phyloP scores from a whole-genome alignment of 2,797 vertebrate species.

The Spinus olivaceus region DNA sequence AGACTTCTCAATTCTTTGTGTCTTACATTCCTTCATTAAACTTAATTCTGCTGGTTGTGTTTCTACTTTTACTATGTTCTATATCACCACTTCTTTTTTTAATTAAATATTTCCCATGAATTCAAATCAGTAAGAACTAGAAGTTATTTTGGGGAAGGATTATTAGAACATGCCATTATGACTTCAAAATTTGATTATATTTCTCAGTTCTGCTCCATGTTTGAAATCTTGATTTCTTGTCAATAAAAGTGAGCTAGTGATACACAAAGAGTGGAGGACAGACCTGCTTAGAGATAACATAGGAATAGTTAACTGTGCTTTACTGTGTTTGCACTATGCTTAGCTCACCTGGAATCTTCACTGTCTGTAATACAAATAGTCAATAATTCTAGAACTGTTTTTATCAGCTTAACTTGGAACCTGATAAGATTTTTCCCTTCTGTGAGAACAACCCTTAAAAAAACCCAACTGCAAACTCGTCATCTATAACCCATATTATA shows the following conservation, averaged over 20 bases:
- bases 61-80: slow-evolving; percentile 10
- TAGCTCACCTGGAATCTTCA: neutral
- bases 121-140: neutral
- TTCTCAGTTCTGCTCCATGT: neutral
- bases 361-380: neutral
- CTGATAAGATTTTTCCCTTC: neutral
- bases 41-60: neutral
- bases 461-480: neutral
- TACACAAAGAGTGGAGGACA: neutral
- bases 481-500: neutral
- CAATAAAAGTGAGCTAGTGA: neutral
- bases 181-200: neutral
- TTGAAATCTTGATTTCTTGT: neutral
- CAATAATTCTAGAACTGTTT: neutral
- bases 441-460: neutral
- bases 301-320: neutral
- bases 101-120: neutral
- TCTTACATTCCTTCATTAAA: neutral
- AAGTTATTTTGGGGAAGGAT: neutral
- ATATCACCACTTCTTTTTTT: neutral
- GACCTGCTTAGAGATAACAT: neutral
- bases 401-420: neutral
- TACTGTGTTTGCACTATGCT: neutral
- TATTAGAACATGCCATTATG: neutral
- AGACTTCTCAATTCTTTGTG: neutral